Conservation (phyloP, 2,797 vertebrate genomes). For the Acanthurus lineatus region DNA sequence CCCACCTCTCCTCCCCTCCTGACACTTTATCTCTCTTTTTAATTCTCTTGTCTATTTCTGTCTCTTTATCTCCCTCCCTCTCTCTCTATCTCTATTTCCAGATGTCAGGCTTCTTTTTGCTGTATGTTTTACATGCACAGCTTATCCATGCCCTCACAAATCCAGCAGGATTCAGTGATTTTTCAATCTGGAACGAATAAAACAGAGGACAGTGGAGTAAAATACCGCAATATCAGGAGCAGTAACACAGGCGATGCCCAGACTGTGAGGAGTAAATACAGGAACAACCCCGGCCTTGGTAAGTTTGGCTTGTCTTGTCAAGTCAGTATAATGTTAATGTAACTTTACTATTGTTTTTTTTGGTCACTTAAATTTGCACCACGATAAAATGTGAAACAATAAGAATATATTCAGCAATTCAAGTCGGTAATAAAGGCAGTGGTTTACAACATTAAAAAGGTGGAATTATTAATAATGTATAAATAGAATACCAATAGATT, state of each 20-base stretch:
- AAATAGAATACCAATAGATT: neutral
- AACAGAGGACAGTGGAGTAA: constrained; percentile 41
- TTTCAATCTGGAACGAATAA: constrained; percentile 44
- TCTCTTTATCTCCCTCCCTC: constrained; percentile 49
- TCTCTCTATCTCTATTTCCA: constrained; percentile 37
- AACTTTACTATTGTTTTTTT: neutral
- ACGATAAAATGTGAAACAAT: too few species aligned
- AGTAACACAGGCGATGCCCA: constrained; percentile 38
- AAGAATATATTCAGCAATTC: too few species aligned
- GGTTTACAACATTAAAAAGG: neutral
- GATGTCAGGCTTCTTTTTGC: constrained; percentile 55
- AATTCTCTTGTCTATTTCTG: constrained; percentile 49
- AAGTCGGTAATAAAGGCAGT: neutral
- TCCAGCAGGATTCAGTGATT: constrained; percentile 45
- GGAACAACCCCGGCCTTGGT: constrained; percentile 60
- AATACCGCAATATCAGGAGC: constrained; percentile 14
- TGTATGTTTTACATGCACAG: constrained; percentile 58
- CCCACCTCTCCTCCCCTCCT: constrained; percentile 25
- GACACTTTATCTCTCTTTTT: constrained; percentile 47
- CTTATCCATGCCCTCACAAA: constrained; percentile 64
- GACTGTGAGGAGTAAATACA: constrained; percentile 41
- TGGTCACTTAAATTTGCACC: too few species aligned
- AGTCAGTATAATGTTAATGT: neutral
- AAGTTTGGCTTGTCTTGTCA: constrained; percentile 49
- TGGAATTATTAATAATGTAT: neutral